These are phyloP conservation scores for Brachionichthys hirsutus DNA, from an alignment of 2,113 vertebrate genomes.

Conservation along the genomic window DNA sequence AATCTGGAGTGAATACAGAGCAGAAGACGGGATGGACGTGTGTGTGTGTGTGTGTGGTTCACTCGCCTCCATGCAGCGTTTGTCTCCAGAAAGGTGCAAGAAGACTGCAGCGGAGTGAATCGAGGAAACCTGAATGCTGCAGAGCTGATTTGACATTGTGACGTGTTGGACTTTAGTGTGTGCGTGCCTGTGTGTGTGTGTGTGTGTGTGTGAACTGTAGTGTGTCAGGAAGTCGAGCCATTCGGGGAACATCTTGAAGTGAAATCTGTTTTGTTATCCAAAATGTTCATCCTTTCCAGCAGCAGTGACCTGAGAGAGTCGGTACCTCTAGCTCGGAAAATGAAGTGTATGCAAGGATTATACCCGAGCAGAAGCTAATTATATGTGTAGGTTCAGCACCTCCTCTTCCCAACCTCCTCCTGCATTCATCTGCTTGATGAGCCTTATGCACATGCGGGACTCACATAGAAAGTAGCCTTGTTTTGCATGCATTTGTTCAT, in stretches of 20 bases:
- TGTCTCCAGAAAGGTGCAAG: slow-evolving; percentile 36
- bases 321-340: slow-evolving; percentile 36
- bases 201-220: slow-evolving; percentile 31
- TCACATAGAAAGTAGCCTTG: background rate
- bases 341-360: slow-evolving; percentile 46
- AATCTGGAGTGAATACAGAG: slow-evolving; percentile 62
- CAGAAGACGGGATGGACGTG: slow-evolving; percentile 40
- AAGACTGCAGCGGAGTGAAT: slow-evolving; percentile 34
- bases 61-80: slow-evolving; percentile 38
- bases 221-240: slow-evolving; percentile 59
- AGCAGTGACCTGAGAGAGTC: slow-evolving; percentile 48
- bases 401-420: slow-evolving; percentile 18
- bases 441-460: background rate
- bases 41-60: slow-evolving; percentile 37
- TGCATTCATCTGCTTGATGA: slow-evolving; percentile 34
- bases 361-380: slow-evolving; percentile 59
- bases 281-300: slow-evolving; percentile 55
- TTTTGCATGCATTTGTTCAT: slow-evolving; percentile 9
- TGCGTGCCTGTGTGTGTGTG: slow-evolving; percentile 20
- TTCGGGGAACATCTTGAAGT: slow-evolving; percentile 58
- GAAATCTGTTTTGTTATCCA: slow-evolving; percentile 46
- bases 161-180: slow-evolving; percentile 21
- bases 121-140: slow-evolving; percentile 45
- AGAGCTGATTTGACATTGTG: slow-evolving; percentile 39
- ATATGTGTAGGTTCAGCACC: slow-evolving; percentile 32